Base-by-base conservation (phyloP, 2,797 vertebrate species). In the Philypnodon macrostomus region DNA sequence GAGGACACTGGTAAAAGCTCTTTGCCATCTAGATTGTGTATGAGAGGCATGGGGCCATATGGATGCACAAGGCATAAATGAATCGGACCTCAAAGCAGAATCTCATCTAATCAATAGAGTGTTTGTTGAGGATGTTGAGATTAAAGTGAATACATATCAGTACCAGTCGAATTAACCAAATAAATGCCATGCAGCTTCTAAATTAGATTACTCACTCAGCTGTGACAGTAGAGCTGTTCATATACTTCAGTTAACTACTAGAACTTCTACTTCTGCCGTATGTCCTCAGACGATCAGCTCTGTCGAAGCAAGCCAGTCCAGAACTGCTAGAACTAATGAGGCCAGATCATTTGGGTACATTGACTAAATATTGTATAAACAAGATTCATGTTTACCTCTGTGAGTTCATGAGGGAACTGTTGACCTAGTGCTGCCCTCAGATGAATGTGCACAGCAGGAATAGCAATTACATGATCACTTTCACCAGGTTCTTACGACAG, bases 391-490 rank as follows among this genome's bases (percentile, higher is more conserved):
- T n/a, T n/a, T n/a, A n/a, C n/a, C 21, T 23, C 21, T 6, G 6
- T 23, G 21, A 12, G 23, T 14, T 40, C 24, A 9, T 12, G 37
- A 19, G 24, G 37, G 6, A 47, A 38, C 10, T 37, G 63, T 33
- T 49, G 49, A 8, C 53, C 45, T 24, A 56, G 53, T 31, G 32
- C 53, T 58, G 71, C 62, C 73, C 60, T 61, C 48, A 19, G 47
- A 67, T 79, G 30, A 58, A 27, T 17, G 35, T 6, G 5, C 17
- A 19, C 70, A 63, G 70, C 69, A 50, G 77, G 75, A 60, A 66
- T 65, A 68, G 50, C 51, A 55, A 61, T 84, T 72, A 80, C 5
- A 55, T 52, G 76, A 78, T 83, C 70, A 57, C 65, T 66, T 79
- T 73, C 75, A 51, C 49, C 26, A 4, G 50, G 33, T 62, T 56